Conservation (phyloP, 2,113 vertebrate genomes). For the Dipodomys stephensi region DNA sequence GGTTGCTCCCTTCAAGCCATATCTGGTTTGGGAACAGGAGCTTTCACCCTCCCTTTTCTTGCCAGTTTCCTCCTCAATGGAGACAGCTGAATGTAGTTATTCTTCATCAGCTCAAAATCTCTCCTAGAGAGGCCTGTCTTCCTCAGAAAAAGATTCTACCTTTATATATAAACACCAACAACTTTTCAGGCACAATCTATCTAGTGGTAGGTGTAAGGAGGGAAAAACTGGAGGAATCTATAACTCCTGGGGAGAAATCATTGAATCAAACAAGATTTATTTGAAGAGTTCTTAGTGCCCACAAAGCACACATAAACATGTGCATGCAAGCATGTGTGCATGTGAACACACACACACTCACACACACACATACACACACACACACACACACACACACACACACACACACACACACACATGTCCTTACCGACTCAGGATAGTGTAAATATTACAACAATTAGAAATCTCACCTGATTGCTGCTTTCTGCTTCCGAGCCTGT, state of each 20-base stretch:
- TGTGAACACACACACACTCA: background rate
- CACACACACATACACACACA: background rate
- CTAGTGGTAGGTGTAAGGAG: background rate
- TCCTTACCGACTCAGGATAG: background rate
- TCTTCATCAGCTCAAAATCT: constrained; percentile 44
- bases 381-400: background rate
- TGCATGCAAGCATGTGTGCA: accelerated
- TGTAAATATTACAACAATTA: constrained; percentile 25
- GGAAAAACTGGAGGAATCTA: constrained; percentile 23
- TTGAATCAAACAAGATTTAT: constrained; percentile 52
- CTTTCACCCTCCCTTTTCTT: background rate
- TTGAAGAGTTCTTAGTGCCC: constrained; percentile 33
- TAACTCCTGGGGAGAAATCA: constrained; percentile 5
- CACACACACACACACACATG: background rate
- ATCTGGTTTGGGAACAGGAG: constrained; percentile 18
- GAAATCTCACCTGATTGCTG: constrained; percentile 56
- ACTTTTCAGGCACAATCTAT: constrained; percentile 22
- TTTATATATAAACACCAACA: constrained; percentile 42
- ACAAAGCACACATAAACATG: background rate
- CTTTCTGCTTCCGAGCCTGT: constrained; percentile 36
- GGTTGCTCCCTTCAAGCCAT: constrained; percentile 22
- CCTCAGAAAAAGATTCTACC: background rate
- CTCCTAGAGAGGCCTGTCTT: background rate
- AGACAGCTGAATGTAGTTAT: constrained; percentile 40
- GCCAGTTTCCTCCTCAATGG: constrained; percentile 45